Conservation (phyloP, 2,888 invertebrate species). For the Galeopsomyia nigrocyanea region DNA sequence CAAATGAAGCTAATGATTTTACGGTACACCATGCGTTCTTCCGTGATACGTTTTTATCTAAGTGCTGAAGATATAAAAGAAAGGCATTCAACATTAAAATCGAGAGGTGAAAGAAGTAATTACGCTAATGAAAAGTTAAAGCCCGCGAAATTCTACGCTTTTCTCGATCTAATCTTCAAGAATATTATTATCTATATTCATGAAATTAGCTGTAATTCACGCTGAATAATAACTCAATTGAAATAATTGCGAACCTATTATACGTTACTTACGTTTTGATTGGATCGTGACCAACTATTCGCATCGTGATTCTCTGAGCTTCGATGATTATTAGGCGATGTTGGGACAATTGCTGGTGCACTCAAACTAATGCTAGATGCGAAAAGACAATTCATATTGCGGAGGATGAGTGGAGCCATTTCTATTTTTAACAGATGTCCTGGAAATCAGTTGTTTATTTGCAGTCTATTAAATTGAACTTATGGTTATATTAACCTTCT, state of each 20-base stretch:
- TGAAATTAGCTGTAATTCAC: neutral
- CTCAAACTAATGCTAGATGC: slow-evolving; percentile 89
- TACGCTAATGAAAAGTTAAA: slow-evolving; percentile 24
- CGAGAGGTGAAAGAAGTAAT: too few species aligned
- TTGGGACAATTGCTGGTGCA: slow-evolving; percentile 79
- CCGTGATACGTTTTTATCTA: slow-evolving; percentile 79
- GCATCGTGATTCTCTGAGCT: slow-evolving; percentile 53
- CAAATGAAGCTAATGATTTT: slow-evolving; percentile 85
- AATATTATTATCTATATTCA: too few species aligned
- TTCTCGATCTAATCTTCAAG: too few species aligned
- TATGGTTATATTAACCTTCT: too few species aligned
- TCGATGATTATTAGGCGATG: slow-evolving; percentile 36
- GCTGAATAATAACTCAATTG: neutral
- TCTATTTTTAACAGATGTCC: slow-evolving; percentile 84
- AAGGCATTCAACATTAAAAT: slow-evolving; percentile 34
- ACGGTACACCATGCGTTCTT: slow-evolving; percentile 84
- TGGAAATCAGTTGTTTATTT: slow-evolving; percentile 64
- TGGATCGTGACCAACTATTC: slow-evolving; percentile 56
- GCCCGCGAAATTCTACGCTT: too few species aligned
- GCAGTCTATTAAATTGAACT: too few species aligned
- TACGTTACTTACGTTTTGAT: slow-evolving; percentile 69
- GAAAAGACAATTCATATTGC: slow-evolving; percentile 82
- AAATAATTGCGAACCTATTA: slow-evolving; percentile 59
- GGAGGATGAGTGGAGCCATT: slow-evolving; percentile 87
- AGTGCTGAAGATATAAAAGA: slow-evolving; percentile 60